Conservation (phyloP, 2,113 vertebrate species). For the Gymnogyps californianus region DNA sequence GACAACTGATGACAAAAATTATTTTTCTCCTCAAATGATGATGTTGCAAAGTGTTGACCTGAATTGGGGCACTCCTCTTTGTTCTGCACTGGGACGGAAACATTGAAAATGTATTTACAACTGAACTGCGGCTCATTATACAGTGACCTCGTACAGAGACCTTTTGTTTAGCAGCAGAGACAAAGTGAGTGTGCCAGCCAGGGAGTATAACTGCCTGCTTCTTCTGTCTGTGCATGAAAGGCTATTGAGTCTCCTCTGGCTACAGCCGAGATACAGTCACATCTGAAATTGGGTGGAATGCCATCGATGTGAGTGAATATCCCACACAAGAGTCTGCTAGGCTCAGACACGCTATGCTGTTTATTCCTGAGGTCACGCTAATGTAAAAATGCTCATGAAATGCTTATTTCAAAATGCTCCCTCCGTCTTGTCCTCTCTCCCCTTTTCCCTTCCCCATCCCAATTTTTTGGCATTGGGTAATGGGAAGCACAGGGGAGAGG, state of each 20-base stretch:
- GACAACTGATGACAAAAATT: slow-evolving; percentile 59
- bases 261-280: slow-evolving; percentile 16
- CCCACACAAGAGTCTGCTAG: not conserved
- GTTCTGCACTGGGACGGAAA: slow-evolving; percentile 76
- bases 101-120: slow-evolving; percentile 76
- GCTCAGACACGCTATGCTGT: not conserved
- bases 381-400: not conserved
- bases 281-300: not conserved
- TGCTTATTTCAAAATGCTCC: not conserved
- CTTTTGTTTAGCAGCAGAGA: slow-evolving; percentile 77
- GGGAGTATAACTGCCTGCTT: slow-evolving; percentile 59
- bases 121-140: slow-evolving; percentile 78
- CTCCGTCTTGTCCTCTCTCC: not conserved
- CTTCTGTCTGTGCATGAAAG: slow-evolving; percentile 60
- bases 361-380: not conserved
- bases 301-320: not conserved
- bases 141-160: slow-evolving; percentile 69
- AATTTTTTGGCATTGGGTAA: not conserved
- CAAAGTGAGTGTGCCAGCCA: slow-evolving; percentile 70
- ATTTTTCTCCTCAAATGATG: slow-evolving; percentile 72
- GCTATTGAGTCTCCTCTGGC: slow-evolving; percentile 56
- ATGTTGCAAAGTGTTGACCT: slow-evolving; percentile 73
- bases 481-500: not conserved
- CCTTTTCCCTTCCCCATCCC: not conserved
- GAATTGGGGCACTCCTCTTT: slow-evolving; percentile 76